Evolutionary conservation across 2,113 vertebrate species (phyloP), one percentile per base, ranked within the genome.

Genomic region (Notothenia rossii): DNA sequence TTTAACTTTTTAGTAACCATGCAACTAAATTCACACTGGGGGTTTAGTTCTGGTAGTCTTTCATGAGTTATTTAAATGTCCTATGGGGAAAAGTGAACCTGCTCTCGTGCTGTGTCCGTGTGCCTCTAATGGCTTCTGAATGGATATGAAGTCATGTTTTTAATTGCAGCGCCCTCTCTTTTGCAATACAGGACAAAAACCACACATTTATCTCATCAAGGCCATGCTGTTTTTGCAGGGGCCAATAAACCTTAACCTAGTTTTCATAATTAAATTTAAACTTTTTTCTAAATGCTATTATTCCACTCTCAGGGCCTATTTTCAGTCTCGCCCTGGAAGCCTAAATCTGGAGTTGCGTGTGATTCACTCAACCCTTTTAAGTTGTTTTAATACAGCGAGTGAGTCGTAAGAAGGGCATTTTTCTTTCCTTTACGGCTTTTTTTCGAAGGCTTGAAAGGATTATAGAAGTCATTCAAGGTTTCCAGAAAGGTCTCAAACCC

Each of bases 131-230:
- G 61, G 75, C 63, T 49, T 80, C 64, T 70, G 81, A 40, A 55
- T 74, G 59, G 75, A 74, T 13, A 68, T 86, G 72, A 87, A 77
- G 86, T 89, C 84, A 85, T 88, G 20, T 49, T 82, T 84, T 81
- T 82, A 71, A 81, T 84, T 84, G 75, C 51, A 48, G 59, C n/a
- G 0, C 36, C 50, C 22, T 65, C 40, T 62, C 29, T 54, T 51
- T 83, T 66, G 63, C 46, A 53, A 17, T 13, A 67, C 46, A 53
- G 36, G 62, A 84, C 59, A 58, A 55, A 84, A 84, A 59, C 50
- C 77, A 80, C 78, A 72, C 73, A 29, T 76, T 76, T 63, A 54
- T 82, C 66, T 79, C 77, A 76, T 56, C 13, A 7, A 79, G 74
- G 63, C 48, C 70, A 12, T 55, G 45, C 45, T 64, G 53, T 73